Evolutionary conservation across 2,888 invertebrate species (phyloP), one percentile per base, ranked within the genome.

Genomic region (Bugula neritina): DNA sequence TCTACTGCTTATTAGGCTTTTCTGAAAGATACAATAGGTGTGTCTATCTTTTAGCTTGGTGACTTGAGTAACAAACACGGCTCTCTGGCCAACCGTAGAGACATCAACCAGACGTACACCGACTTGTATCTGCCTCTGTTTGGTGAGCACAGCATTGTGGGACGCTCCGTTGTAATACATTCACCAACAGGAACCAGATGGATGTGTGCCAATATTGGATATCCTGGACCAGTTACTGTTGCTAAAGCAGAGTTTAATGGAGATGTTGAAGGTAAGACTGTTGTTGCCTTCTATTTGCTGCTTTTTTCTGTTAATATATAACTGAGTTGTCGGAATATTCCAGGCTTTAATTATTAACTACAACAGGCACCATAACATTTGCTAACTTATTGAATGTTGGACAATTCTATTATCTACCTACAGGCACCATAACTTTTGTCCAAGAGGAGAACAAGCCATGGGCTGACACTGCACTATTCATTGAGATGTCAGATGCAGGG

Each of bases 31-130:
- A n/a, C n/a, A n/a, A n/a, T n/a, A n/a, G n/a, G n/a, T n/a, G n/a
- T n/a, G n/a, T n/a, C n/a, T n/a, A n/a, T 17, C 43, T 43, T 43
- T 43, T 34, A 63, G 63, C 27, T 94, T 1, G 96, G 96, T 0
- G 94, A 95, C 81, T 85, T 96, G 17, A 90, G 92, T 71, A 94
- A 94, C 29, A 95, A 95, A 84, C 88, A 92, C 81, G 94, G 94
- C 0, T 86, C 88, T 2, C 85, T 94, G n/a, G 89, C 87, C 74
- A 91, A 90, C 0, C 84, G 88, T 52, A 89, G 88, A 0, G 86
- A 87, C 0, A 77, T 81, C 10, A 74, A 74, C 0, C 77, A 77
- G 27, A 77, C 72, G 0, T 76, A 92, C 81, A 91, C 91, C 90
- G 96, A 96, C 81, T 88, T 89, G 1, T 94, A 90, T 84, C 86